Evolutionary conservation across 2,888 invertebrate genomes (phyloP), one percentile per base, ranked within the genome.

Genomic region (Erebia palarica): DNA sequence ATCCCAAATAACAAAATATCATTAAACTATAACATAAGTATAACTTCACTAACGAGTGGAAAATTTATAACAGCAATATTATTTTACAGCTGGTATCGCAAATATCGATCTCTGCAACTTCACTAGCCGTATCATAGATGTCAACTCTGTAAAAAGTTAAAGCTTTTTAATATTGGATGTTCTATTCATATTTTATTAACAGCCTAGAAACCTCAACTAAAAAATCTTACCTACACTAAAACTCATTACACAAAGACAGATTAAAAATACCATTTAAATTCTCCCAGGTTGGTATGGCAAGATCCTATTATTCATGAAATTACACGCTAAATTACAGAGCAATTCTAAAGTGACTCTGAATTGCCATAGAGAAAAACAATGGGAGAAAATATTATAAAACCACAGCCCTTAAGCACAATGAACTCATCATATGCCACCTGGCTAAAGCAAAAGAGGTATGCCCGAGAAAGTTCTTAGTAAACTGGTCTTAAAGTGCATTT

Each of bases 401-500:
- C 49, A 69, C 68, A 65, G 53, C 57, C 59, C 61, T 61, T 27
- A 21, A 70, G 51, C 55, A 61, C 73, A 70, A 65, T 65, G 59
- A 69, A 69, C 57, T 66, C 58, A 70, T 70, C 59, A 69, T 69
- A 71, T 71, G 69, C 68, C 70, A 74, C 74, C 74, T 70, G 70
- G 73, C 73, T 68, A 65, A 69, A 70, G 69, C 60, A 63, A 60
- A 61, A 60, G 59, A 57, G 63, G 59, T 55, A 53, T 64, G 57
- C 69, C 63, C 81, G 78, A 74, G 78, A 80, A 75, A 68, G 87
- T 76, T 83, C 87, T 79, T 59, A 71, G 77, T 85, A 86, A 76
- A 82, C 78, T 86, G 85, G 88, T 80, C 77, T 78, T 70, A 69
- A 78, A 85, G 81, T 83, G 82, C 84, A 80, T 84, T 86, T 86